phyloP scores from a whole-genome alignment of 2,113 vertebrate species.

The Scolopax mira region DNA sequence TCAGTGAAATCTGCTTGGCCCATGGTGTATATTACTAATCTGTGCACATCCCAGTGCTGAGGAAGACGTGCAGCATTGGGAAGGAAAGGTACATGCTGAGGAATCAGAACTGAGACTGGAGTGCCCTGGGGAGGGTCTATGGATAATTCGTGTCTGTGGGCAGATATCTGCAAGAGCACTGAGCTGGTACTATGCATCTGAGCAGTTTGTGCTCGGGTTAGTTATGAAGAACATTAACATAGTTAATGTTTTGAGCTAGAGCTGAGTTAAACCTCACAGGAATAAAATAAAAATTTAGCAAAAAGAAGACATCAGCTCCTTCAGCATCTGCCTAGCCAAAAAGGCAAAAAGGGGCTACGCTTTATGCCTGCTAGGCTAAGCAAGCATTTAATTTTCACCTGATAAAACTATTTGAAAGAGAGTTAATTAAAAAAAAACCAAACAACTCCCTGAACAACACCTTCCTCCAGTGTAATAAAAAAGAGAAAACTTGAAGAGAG shows the following conservation, averaged over 20 bases:
- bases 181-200: neutral
- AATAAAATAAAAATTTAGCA: neutral
- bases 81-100: neutral
- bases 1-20: neutral
- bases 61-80: neutral
- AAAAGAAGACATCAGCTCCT: neutral
- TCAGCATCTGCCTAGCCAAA: neutral
- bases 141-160: neutral
- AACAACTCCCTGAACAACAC: neutral
- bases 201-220: neutral
- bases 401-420: neutral
- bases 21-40: fast-evolving
- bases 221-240: neutral
- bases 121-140: neutral
- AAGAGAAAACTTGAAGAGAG: neutral
- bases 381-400: neutral
- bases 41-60: neutral
- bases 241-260: neutral
- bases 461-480: neutral
- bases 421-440: neutral
- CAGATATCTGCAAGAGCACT: neutral
- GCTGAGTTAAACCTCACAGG: neutral
- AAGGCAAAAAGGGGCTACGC: neutral
- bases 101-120: neutral
- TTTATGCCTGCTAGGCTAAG: neutral